Evolutionary conservation across 2,797 vertebrate genomes (phyloP), one percentile per base, ranked within the genome.

Genomic region (Hydrophis major): DNA sequence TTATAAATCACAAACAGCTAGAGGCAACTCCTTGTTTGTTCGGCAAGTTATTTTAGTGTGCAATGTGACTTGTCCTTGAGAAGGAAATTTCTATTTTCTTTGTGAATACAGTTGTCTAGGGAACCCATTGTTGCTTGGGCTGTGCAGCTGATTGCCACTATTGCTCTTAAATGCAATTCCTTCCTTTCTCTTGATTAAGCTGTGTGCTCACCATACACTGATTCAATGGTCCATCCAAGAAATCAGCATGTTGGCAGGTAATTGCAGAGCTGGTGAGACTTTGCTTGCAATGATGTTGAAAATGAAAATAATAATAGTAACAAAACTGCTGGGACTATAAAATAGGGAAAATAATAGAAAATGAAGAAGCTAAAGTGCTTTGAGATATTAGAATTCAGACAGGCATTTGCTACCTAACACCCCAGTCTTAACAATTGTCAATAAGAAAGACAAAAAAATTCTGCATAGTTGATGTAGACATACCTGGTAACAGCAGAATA

Each of bases 61-160:
- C 55, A 89, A 63, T 89, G 66, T 25, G 78, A 63, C 57, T 37
- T 89, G 86, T 91, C 86, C 90, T 91, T 93, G 92, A 91, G 61
- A 91, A 32, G 28, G 47, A 55, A 25, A 89, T 91, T 91, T 88
- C 87, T 55, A 86, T 91, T 93, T 89, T 87, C 90, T 93, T 63
- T 91, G 87, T 91, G 57, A 93, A 47, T 55, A 22, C 56, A 53
- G 47, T 93, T 93, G 92, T 93, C 92, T 93, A 88, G 92, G 92
- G 89, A 93, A 93, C 86, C 86, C 78, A 56, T 88, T 91, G 87
- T 91, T 53, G 86, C 90, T 89, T 55, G 10, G 32, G 90, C 57
- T 91, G 25, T 88, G 37, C 32, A 2, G 57, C 89, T 93, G 92
- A 91, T 88, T 92, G 78, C 88, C 42, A 25, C 27, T 69, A 53